Conservation (phyloP, 2,113 vertebrate species). For the Neomonachus schauinslandi region DNA sequence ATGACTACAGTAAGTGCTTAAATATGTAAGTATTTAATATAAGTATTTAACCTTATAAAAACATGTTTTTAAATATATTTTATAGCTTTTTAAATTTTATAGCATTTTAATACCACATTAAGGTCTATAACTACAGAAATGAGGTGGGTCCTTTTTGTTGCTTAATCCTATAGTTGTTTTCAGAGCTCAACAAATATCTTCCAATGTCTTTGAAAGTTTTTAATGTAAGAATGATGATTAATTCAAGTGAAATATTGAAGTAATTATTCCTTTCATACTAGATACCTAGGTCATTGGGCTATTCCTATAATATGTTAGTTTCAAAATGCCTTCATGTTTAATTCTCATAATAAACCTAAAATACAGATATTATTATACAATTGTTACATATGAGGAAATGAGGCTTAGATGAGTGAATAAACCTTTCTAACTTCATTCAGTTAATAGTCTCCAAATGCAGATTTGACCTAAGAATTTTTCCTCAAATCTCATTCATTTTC, state of each 20-base stretch:
- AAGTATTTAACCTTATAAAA: background rate
- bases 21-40: background rate
- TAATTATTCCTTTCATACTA: background rate
- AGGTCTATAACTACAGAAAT: background rate
- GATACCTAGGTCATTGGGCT: background rate
- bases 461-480: background rate
- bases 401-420: background rate
- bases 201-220: background rate
- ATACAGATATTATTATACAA: background rate
- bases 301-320: background rate
- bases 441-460: background rate
- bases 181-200: background rate
- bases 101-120: background rate
- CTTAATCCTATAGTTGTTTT: background rate
- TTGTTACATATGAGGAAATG: background rate
- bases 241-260: background rate
- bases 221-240: background rate
- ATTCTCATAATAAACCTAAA: background rate
- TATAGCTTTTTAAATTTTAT: background rate
- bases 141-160: background rate
- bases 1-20: background rate
- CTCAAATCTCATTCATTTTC: background rate
- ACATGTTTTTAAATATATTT: background rate
- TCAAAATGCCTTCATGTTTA: background rate
- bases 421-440: background rate